phyloP scores from a whole-genome alignment of 2,113 vertebrate genomes.

The Phycodurus eques region DNA sequence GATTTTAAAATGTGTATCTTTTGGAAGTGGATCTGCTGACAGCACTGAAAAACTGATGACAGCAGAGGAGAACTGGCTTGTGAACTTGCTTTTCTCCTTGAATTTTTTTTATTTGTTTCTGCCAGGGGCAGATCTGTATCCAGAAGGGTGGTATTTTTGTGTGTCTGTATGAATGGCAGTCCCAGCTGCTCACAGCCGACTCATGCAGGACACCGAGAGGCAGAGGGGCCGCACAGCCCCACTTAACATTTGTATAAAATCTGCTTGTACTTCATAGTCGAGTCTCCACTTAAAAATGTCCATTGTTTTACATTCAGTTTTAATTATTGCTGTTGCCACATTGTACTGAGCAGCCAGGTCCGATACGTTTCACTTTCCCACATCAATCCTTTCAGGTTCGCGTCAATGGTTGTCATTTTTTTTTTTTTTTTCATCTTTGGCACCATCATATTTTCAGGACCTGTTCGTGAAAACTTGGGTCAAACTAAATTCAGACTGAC shows the following conservation, averaged over 20 bases:
- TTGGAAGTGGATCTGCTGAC: not conserved
- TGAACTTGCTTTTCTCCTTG: not conserved
- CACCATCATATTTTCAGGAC: too few relatives aligned
- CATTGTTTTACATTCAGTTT: not conserved
- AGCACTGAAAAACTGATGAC: not conserved
- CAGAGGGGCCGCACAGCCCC: not conserved
- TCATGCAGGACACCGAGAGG: conserved; percentile 23
- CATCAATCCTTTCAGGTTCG: too few relatives aligned
- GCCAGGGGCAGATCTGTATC: conserved; percentile 8
- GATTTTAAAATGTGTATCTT: not conserved
- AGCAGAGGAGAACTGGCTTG: not conserved
- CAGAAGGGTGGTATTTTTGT: conserved; percentile 8
- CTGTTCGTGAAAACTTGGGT: too few relatives aligned
- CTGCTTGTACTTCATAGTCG: not conserved
- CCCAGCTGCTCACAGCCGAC: conserved; percentile 37
- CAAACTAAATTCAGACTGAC: too few relatives aligned
- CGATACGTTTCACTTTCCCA: not conserved
- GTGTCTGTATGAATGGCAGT: conserved; percentile 28
- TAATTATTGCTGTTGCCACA: not conserved
- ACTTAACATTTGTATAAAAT: not conserved
- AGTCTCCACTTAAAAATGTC: not conserved
- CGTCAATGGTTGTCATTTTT: too few relatives aligned
- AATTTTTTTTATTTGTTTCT: conserved; percentile 1
- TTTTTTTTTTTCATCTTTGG: too few relatives aligned
- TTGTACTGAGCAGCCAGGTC: not conserved